Conservation (phyloP, 2,113 vertebrate genomes). For the Oreochromis tanganicae region DNA sequence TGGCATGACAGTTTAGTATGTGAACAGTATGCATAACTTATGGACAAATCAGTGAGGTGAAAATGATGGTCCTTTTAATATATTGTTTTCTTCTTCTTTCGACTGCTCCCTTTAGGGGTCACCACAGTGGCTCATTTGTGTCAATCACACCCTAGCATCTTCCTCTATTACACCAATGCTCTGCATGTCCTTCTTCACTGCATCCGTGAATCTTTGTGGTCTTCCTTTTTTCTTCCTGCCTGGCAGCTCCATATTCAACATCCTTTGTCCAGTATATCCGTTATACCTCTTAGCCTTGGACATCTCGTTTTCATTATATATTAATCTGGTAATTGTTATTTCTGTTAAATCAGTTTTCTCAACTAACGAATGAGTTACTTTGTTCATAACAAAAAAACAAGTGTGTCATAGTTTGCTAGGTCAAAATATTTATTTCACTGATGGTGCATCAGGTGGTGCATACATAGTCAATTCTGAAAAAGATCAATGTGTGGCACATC, state of each 20-base stretch:
- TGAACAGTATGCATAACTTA: neutral
- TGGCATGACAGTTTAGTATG: neutral
- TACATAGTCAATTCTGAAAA: neutral
- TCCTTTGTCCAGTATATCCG: neutral
- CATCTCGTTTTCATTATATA: neutral
- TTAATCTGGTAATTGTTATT: neutral
- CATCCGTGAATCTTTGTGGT: neutral
- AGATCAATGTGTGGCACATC: neutral
- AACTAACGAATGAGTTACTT: neutral
- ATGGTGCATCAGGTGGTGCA: neutral
- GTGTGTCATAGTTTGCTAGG: neutral
- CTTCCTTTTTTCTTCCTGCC: neutral
- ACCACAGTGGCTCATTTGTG: neutral
- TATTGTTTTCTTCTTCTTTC: neutral
- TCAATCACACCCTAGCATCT: neutral
- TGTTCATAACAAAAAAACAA: neutral
- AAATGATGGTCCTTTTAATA: neutral
- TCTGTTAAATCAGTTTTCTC: neutral
- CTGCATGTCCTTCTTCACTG: neutral
- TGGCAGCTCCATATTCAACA: neutral
- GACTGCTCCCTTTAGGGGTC: neutral
- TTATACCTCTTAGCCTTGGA: neutral
- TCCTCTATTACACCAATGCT: neutral
- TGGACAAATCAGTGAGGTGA: neutral
- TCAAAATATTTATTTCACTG: neutral